phyloP scores from a whole-genome alignment of 2,888 invertebrate genomes.

The Zonitis immaculata region DNA sequence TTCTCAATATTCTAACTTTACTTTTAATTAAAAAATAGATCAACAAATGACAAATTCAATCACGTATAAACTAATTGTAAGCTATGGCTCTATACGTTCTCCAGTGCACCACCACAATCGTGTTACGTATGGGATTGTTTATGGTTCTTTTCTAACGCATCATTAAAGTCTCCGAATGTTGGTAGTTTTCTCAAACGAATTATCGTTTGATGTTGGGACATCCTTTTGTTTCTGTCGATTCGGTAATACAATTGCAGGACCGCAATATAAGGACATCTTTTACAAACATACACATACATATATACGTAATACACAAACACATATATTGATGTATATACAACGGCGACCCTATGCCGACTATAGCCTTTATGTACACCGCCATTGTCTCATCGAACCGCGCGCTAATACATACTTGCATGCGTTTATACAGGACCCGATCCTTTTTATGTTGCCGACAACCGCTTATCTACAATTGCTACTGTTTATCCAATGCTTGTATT shows the following conservation, averaged over 20 bases:
- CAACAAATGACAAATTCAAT: too few relatives aligned
- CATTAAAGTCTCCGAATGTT: conserved; percentile 19
- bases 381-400: conserved; percentile 30
- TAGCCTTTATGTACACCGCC: conserved; percentile 22
- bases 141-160: conserved; percentile 10
- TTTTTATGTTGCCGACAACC: conserved; percentile 38
- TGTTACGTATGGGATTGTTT: neutral
- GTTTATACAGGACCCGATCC: conserved; percentile 34
- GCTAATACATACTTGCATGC: conserved; percentile 37
- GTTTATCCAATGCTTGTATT: conserved; percentile 35
- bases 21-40: too few relatives aligned
- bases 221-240: conserved; percentile 25
- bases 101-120: too few relatives aligned
- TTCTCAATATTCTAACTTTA: too few relatives aligned
- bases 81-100: too few relatives aligned
- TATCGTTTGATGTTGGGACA: conserved; percentile 23
- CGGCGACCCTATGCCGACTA: conserved; percentile 8
- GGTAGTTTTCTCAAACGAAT: conserved; percentile 13
- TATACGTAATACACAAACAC: neutral
- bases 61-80: too few relatives aligned
- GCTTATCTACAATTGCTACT: conserved; percentile 45
- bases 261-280: conserved; percentile 29
- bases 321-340: too few relatives aligned
- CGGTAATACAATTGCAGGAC: conserved; percentile 22
- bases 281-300: neutral